phyloP scores from a whole-genome alignment of 2,113 vertebrate species.

The Catharus bicknelli region DNA sequence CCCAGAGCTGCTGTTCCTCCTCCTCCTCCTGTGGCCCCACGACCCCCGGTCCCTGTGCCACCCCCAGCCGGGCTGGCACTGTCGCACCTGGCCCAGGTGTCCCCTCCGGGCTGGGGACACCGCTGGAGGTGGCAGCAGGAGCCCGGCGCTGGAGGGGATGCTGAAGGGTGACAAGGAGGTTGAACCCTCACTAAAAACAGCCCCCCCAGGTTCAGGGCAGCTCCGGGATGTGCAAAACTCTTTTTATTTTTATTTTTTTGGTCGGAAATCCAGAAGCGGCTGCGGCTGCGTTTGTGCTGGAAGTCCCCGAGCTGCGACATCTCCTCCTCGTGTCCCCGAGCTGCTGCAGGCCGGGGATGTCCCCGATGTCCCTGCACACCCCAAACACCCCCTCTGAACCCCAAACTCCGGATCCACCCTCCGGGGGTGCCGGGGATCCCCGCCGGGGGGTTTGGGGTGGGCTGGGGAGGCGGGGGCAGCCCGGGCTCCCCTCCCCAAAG shows the following conservation, averaged over 20 bases:
- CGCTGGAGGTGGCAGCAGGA: background rate
- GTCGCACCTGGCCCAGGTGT: background rate
- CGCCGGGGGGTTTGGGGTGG: rapidly evolving
- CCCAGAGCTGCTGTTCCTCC: background rate
- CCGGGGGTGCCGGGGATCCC: rapidly evolving
- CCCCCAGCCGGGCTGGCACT: background rate
- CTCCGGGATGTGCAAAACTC: rapidly evolving
- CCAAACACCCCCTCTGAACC: rapidly evolving
- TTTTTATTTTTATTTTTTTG: too few species aligned
- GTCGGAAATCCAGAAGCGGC: background rate
- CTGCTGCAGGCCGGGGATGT: background rate
- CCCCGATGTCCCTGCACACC: rapidly evolving
- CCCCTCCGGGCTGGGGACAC: constrained; percentile 7
- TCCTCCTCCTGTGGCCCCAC: rapidly evolving
- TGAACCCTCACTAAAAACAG: rapidly evolving
- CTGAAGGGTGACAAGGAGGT: background rate
- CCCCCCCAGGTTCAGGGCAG: background rate
- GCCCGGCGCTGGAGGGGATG: background rate
- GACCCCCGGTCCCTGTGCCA: background rate
- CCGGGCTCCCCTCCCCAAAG: background rate
- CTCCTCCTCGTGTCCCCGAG: rapidly evolving
- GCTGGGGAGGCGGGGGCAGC: background rate
- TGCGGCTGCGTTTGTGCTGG: rapidly evolving
- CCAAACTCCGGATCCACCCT: rapidly evolving
- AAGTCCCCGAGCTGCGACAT: background rate